These are phyloP conservation scores for Pseudeuparius sepicola DNA, from an alignment of 2,888 invertebrate species.

Conservation along the genomic window DNA sequence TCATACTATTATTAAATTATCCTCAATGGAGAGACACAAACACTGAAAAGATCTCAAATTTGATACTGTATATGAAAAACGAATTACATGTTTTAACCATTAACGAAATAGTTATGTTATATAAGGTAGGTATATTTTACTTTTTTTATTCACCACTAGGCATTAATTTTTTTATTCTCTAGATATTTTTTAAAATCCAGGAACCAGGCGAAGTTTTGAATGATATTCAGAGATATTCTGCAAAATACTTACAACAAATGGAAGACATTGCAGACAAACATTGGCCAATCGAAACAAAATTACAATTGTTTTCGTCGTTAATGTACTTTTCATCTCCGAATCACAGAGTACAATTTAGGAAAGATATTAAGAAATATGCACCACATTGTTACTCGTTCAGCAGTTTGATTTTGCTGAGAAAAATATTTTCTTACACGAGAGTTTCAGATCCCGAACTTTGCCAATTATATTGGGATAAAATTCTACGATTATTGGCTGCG, in stretches of 20 bases:
- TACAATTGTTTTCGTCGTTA: conserved; percentile 39
- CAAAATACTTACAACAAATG: conserved; percentile 33
- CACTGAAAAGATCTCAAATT: conserved; percentile 33
- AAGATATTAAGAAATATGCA: conserved; percentile 33
- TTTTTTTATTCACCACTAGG: background rate
- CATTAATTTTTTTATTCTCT: conserved; percentile 17
- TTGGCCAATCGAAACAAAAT: conserved; percentile 21
- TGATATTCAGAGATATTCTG: conserved; percentile 37
- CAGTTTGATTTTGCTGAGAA: conserved; percentile 36
- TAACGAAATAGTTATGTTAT: conserved; percentile 36
- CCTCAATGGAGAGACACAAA: conserved; percentile 41
- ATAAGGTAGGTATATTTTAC: conserved; percentile 34
- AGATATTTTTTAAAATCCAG: conserved; percentile 41
- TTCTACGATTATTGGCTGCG: conserved; percentile 33
- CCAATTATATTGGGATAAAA: conserved; percentile 41
- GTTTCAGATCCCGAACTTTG: conserved; percentile 40
- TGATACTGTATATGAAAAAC: conserved; percentile 36
- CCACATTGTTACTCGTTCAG: conserved; percentile 29
- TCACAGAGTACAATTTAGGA: conserved; percentile 37
- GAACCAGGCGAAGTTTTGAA: conserved; percentile 42
- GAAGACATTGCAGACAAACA: conserved; percentile 26
- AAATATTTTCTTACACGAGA: conserved; percentile 41
- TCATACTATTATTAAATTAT: conserved; percentile 39
- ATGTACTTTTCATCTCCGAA: conserved; percentile 39
- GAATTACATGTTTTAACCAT: conserved; percentile 35